Base-by-base conservation (phyloP, 2,797 vertebrate genomes). In the Crenichthys baileyi region DNA sequence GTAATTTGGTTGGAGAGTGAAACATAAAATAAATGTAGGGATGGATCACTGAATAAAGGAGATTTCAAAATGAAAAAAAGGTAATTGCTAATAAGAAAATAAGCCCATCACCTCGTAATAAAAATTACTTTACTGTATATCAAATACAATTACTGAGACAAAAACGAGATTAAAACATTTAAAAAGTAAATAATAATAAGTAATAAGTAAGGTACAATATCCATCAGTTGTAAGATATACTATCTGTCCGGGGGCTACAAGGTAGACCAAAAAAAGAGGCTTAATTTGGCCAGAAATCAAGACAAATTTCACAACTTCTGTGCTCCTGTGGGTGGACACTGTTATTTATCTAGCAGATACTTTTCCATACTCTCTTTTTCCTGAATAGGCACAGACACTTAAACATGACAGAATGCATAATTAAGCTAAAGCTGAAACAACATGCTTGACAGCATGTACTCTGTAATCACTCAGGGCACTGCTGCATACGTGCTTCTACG, bases 391-490 rank as follows among this genome's bases (percentile, higher is more conserved):
- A 36, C 31, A 83, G 83, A 76, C 2, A 70, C 76, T 83, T 78
- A 77, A 83, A 75, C 79, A 61, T 84, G 85, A 88, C 82, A 79
- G 85, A 82, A 61, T 83, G 85, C 79, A 88, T 91, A 86, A 73
- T 79, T 81, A 82, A 85, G 81, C 74, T 77, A 61, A 55, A 80
- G 76, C 55, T 36, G 63, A 70, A 82, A 79, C 2, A 73, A 82
- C 89, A 85, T 13, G 71, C 88, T 86, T 75, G 83, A 85, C 87
- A 78, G 83, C 81, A 68, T 46, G 53, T 75, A n/a, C 39, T 29
- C 76, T 85, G 72, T 61, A 81, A 83, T 83, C 78, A 79, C 80
- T 78, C 70, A 79, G 65, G 76, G 78, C 53, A 48, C n/a, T 60
- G 48, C 15, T 50, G 48, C 76, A 65, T 50, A 75, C 83, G 77